Evolutionary conservation across 92 coral and sea anemone genomes (phyloP), one percentile per base, ranked within the genome.

Genomic region (Blastomussa wellsi): DNA sequence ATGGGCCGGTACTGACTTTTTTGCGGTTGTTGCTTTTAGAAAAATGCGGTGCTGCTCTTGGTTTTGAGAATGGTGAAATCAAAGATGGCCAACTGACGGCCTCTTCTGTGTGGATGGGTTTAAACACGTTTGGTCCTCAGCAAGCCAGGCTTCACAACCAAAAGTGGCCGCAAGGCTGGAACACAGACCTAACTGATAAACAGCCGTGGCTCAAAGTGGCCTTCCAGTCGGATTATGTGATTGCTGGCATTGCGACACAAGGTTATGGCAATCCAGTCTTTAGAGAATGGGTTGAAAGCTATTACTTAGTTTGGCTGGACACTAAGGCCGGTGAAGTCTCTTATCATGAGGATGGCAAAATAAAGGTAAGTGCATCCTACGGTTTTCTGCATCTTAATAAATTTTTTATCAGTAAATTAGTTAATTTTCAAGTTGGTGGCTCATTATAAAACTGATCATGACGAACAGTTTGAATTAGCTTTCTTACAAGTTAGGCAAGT

Each of bases 151-250:
- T 92, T 36, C 81, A 90, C 79, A 90, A 85, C 83, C 73, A 65
- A 64, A 80, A 74, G 24, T 92, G 95, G 95, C 95, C 93, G 13
- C 93, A 90, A 53, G 93, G 95, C 69, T 92, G 95, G 93, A 73
- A 87, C 47, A 90, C 93, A 29, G 93, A 87, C 80, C 74, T 84
- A 29, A 82, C 69, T 48, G 95, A 92, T 77, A 38, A 84, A 33
- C 84, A 87, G 9, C 95, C 95, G 0, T 90, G 95, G 95, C 59
- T 92, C 49, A 92, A 92, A 80, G 78, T 92, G 31, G 77, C 88
- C 33, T 74, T 92, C 4, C 71, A 85, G 35, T 79, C 82, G 28
- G 51, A 77, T 9, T 86, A 87, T 55, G 91, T 92, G 32, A 80
- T 92, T 51, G 77, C 93, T 78, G 89, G 89, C 28, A 80, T 92